A percentile compares a stretch with the other conserved stretches of the same genome.
Evolutionary conservation across 2,113 vertebrate species (phyloP).

Genomic region (Ibidorhyncha struthersii): DNA sequence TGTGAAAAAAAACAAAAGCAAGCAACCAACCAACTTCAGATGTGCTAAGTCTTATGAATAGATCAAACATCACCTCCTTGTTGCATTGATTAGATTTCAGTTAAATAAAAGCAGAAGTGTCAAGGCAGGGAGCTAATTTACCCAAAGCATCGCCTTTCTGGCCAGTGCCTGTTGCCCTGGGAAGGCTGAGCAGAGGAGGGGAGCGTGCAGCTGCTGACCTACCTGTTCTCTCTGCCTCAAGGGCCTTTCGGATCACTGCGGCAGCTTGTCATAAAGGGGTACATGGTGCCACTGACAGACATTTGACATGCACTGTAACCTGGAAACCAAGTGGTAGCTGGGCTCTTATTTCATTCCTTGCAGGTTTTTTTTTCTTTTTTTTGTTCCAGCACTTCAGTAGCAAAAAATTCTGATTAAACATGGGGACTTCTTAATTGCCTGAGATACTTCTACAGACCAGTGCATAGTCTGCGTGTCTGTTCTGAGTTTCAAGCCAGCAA

Average conservation of each 20-base stretch:
- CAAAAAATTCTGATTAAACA: conserved; percentile 55
- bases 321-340: conserved; percentile 70
- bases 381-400: conserved; percentile 72
- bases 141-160: not conserved
- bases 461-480: conserved; percentile 42
- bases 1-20: not conserved
- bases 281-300: conserved; percentile 72
- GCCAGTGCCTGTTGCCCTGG: not conserved
- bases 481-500: conserved; percentile 56
- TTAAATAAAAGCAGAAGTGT: conserved; percentile 7
- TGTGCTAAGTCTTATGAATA: conserved; percentile 15
- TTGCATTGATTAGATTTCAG: not conserved
- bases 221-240: conserved; percentile 78
- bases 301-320: conserved; percentile 73
- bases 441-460: conserved; percentile 64
- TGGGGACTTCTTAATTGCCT: conserved; percentile 64
- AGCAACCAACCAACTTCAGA: not conserved
- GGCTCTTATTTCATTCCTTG: conserved; percentile 72
- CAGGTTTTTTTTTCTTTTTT: conserved; percentile 54
- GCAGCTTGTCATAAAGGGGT: conserved; percentile 69
- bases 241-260: conserved; percentile 70
- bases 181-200: not conserved
- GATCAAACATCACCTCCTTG: conserved; percentile 22
- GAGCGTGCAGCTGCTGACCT: conserved; percentile 72
- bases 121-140: not conserved